Conservation (phyloP, 2,888 invertebrate species). For the Trachelus troglodyta region DNA sequence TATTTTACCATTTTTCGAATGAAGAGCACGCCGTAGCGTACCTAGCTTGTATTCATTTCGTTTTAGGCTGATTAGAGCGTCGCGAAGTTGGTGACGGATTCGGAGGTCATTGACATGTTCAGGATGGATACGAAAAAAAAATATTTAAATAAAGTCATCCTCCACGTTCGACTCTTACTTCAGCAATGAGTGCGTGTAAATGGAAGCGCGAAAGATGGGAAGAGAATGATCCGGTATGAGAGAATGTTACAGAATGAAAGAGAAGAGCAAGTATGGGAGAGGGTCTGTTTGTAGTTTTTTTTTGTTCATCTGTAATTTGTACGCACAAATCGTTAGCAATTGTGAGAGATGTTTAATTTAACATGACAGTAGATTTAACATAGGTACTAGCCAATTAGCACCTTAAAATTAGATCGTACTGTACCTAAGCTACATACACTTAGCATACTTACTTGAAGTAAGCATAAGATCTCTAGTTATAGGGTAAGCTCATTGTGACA, state of each 20-base stretch:
- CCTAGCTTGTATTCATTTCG: not conserved
- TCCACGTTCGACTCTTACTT: not conserved
- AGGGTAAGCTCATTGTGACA: conserved; percentile 63
- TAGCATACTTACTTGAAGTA: conserved; percentile 36
- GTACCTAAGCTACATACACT: conserved; percentile 46
- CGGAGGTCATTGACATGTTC: not conserved
- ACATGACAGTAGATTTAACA: conserved; percentile 22
- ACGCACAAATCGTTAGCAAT: conserved; percentile 22
- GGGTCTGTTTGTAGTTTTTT: not conserved
- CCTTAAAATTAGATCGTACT: conserved; percentile 37
- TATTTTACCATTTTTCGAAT: conserved; percentile 55
- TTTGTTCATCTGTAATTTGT: conserved; percentile 7
- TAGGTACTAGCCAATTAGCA: conserved; percentile 44
- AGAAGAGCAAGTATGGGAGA: not conserved
- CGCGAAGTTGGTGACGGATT: not conserved
- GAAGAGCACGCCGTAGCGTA: not conserved
- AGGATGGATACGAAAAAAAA: not conserved
- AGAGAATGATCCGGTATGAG: not conserved
- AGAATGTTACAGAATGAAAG: not conserved
- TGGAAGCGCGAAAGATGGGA: not conserved
- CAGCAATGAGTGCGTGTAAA: not conserved
- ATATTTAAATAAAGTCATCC: not conserved
- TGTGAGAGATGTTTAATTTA: conserved; percentile 17
- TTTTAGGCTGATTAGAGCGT: not conserved
- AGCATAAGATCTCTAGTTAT: conserved; percentile 45